phyloP scores from a whole-genome alignment of 1,140 invertebrate genomes.

The Spodoptera frugiperda region DNA sequence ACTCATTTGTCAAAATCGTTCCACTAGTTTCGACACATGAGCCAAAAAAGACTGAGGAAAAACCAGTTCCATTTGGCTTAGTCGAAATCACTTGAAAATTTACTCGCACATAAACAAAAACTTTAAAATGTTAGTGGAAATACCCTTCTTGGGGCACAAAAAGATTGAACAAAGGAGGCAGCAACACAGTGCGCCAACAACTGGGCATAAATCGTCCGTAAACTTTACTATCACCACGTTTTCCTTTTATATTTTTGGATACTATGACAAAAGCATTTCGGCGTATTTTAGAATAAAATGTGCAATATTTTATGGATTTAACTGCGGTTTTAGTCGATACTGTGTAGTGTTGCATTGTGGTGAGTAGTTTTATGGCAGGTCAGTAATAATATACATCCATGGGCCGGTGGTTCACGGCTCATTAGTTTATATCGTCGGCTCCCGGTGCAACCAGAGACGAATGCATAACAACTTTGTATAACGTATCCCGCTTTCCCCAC shows the following conservation, averaged over 20 bases:
- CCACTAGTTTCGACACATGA: slow-evolving; percentile 14
- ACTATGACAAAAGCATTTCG: slow-evolving; percentile 48
- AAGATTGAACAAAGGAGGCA: slow-evolving; percentile 32
- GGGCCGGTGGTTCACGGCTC: slow-evolving; percentile 65
- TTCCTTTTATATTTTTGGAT: slow-evolving; percentile 45
- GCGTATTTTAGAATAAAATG: slow-evolving; percentile 46
- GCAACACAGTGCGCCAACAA: slow-evolving; percentile 39
- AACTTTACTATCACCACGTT: slow-evolving; percentile 42
- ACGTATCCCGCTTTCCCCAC: slow-evolving; percentile 49
- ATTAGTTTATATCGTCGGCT: slow-evolving; percentile 63
- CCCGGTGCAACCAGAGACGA: slow-evolving; percentile 46
- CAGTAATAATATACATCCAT: slow-evolving; percentile 58
- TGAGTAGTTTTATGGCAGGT: slow-evolving; percentile 57
- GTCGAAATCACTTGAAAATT: slow-evolving; percentile 16
- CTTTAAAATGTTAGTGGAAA: slow-evolving; percentile 31
- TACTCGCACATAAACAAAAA: slow-evolving; percentile 20
- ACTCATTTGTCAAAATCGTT: slow-evolving; percentile 30
- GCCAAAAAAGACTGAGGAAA: background rate
- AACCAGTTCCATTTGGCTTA: background rate
- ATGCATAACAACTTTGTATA: slow-evolving; percentile 42
- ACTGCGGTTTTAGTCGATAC: slow-evolving; percentile 52
- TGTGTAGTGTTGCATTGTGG: slow-evolving; percentile 37
- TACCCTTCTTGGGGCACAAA: slow-evolving; percentile 23
- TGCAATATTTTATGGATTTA: slow-evolving; percentile 53
- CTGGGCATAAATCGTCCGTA: slow-evolving; percentile 41